Evolutionary conservation across 2,888 invertebrate genomes (phyloP), one percentile per base, ranked within the genome.

Genomic region (Ochropleura plecta): DNA sequence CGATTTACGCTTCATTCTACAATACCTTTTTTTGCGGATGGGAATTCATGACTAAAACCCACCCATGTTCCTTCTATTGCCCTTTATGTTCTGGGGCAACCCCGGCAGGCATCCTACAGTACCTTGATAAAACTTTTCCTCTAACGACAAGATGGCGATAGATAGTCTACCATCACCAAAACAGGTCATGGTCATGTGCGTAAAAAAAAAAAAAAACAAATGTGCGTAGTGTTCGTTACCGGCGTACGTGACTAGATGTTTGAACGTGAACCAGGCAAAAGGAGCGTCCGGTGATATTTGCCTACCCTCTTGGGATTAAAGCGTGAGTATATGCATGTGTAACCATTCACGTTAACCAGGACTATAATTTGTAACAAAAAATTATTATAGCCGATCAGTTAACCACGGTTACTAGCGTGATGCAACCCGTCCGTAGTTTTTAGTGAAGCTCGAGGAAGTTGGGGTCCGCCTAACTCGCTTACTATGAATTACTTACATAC

Each of bases 401-500:
- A 85, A 57, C 63, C 5, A 3, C 30, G 12, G 68, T 73, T 59
- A 68, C 30, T 4, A 0, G 3, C 6, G 6, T 14, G 20, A 72
- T 86, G 75, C 46, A 65, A 79, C 18, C 53, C 12, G 0, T 0
- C 76, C 53, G 0, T 76, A 85, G 77, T 83, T 86, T 86, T 87
- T 87, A 86, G 85, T 60, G 64, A 57, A 70, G 63, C 82, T 73
- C 68, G 67, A 68, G 73, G 69, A 82, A 82, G 81, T 78, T 78
- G 64, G 70, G 67, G 75, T 42, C 68, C 70, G 42, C 68, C 69
- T 83, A 78, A 86, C 88, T 81, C 80, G 79, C 79, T 82, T 87
- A 84, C 82, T 82, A 77, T 72, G 86, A 86, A 87, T 87, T 86
- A 86, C 86, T 85, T 82, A 84, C 81, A 79, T 77, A 82, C 85